Percentiles rank a stretch among this genome's conserved stretches.
Evolutionary conservation across 2,797 vertebrate genomes (phyloP).

Genomic region (Macroramphosus scolopax): DNA sequence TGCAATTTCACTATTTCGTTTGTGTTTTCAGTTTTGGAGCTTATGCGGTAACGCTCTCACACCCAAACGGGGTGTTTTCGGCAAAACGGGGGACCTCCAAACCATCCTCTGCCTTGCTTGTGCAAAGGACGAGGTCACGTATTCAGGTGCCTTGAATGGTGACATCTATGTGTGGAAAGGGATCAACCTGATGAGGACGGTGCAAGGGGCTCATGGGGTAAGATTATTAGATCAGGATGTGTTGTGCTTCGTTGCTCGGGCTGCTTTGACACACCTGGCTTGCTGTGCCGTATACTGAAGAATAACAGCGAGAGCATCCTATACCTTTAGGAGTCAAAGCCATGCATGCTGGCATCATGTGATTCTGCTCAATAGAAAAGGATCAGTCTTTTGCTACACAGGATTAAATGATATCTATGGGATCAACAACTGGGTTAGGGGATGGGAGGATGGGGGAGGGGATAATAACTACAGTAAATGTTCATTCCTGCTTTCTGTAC

Average conservation of each 20-base stretch:
- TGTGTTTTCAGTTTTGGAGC: constrained; percentile 93
- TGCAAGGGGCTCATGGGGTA: constrained; percentile 96
- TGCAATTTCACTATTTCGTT: constrained; percentile 50
- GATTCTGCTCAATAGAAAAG: constrained; percentile 61
- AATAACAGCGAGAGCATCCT: constrained; percentile 12
- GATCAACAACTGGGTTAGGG: constrained; percentile 74
- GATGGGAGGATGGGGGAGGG: constrained; percentile 64
- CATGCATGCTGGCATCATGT: constrained; percentile 40
- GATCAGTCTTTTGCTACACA: constrained; percentile 72
- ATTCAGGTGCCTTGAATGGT: constrained; percentile 95
- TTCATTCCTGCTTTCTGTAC: constrained; percentile 49
- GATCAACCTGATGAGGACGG: constrained; percentile 90
- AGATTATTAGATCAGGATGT: constrained; percentile 17
- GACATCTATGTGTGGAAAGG: constrained; percentile 99
- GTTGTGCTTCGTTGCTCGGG: constrained; percentile 4
- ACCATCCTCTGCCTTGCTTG: constrained; percentile 98
- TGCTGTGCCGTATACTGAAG: constrained; percentile 8
- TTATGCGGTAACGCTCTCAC: constrained; percentile 97
- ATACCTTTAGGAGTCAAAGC: constrained; percentile 26
- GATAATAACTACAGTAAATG: constrained; percentile 57
- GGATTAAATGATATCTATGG: constrained; percentile 78
- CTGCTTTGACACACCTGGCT: constrained; percentile 15
- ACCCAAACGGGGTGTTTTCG: constrained; percentile 95
- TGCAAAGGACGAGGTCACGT: constrained; percentile 94
- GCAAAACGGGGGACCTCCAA: constrained; percentile 97